Conservation (phyloP, 2,113 vertebrate species). For the Aspidoscelis tigris region DNA sequence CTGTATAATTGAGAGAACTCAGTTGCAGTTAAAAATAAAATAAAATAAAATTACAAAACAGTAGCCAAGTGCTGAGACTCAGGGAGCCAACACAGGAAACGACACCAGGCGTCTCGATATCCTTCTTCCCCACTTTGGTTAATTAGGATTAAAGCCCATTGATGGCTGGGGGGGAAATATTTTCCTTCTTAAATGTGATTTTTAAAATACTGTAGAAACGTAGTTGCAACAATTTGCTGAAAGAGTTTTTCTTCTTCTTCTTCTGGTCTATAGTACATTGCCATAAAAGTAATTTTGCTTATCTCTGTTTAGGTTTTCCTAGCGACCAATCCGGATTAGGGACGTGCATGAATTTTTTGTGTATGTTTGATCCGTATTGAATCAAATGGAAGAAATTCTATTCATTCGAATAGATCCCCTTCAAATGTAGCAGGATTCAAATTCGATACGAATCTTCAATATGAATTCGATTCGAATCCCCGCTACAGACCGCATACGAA, state of each 20-base stretch:
- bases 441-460: no score
- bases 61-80: conserved; percentile 70
- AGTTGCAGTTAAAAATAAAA: conserved; percentile 72
- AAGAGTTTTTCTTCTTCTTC: accelerated
- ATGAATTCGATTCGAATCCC: no score
- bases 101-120: neutral
- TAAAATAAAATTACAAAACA: conserved; percentile 56
- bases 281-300: neutral
- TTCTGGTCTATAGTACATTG: neutral
- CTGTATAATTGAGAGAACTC: conserved; percentile 79
- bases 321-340: no score
- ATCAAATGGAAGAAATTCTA: no score
- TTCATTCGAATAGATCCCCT: no score
- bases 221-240: accelerated
- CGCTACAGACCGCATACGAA: no score
- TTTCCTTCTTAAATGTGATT: no score
- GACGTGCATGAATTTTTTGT: no score
- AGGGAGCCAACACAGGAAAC: conserved; percentile 41
- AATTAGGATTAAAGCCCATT: conserved; percentile 3
- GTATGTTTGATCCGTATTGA: no score
- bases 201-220: neutral
- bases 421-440: no score
- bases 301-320: neutral
- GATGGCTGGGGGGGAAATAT: neutral
- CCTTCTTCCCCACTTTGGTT: neutral